These are phyloP conservation scores for Drosophila albomicans DNA, from an alignment of 1,140 invertebrate genomes.

Conservation along the genomic window DNA sequence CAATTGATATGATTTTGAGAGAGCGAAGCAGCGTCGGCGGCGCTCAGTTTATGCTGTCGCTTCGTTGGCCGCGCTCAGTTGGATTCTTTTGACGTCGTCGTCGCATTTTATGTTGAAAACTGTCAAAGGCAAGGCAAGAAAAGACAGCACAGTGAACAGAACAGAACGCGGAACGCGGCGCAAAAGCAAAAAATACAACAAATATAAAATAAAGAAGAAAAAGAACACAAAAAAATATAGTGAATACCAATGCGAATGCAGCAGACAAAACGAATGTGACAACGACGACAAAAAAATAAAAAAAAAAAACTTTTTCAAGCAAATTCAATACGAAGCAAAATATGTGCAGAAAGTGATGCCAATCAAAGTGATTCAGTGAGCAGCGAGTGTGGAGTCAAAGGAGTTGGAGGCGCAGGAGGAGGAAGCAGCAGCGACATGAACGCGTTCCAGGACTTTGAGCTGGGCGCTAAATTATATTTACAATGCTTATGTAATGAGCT, in stretches of 20 bases:
- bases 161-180: slow-evolving; percentile 55
- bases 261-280: slow-evolving; percentile 79
- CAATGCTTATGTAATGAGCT: slow-evolving; percentile 83
- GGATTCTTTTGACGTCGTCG: slow-evolving; percentile 57
- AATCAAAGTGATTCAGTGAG: slow-evolving; percentile 44
- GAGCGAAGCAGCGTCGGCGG: slow-evolving; percentile 13
- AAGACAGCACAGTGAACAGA: slow-evolving; percentile 57
- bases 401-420: slow-evolving; percentile 4
- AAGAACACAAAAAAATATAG: slow-evolving; percentile 3
- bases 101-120: slow-evolving; percentile 79
- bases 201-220: slow-evolving; percentile 29
- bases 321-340: slow-evolving; percentile 54
- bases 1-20: slow-evolving; percentile 33
- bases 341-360: slow-evolving; percentile 52
- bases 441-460: slow-evolving; percentile 79
- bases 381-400: background rate
- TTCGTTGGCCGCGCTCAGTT: slow-evolving; percentile 49
- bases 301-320: slow-evolving; percentile 46
- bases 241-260: slow-evolving; percentile 73
- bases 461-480: slow-evolving; percentile 81
- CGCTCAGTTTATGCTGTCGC: slow-evolving; percentile 72
- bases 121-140: slow-evolving; percentile 72
- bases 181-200: slow-evolving; percentile 57
- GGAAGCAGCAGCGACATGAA: slow-evolving; percentile 68
- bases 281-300: slow-evolving; percentile 62